Conservation (phyloP, 2,888 invertebrate species). For the Acleris literana region DNA sequence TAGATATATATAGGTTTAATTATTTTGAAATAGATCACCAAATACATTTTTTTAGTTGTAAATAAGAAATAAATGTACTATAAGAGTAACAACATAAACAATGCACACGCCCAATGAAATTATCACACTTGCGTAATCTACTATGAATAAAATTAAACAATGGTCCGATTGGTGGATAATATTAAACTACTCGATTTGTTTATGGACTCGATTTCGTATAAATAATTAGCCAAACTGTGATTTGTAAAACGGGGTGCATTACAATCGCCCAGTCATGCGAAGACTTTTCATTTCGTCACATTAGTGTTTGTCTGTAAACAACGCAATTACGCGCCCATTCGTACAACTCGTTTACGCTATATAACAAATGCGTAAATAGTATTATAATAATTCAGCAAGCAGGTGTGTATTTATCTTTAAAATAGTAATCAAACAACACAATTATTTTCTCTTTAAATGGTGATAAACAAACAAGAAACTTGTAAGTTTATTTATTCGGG, state of each 20-base stretch:
- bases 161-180: slow-evolving; percentile 2
- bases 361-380: neutral
- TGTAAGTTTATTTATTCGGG: slow-evolving; percentile 11
- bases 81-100: slow-evolving; percentile 27
- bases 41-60: too few species aligned
- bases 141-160: slow-evolving; percentile 20
- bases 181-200: neutral
- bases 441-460: neutral
- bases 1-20: too few species aligned
- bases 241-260: neutral
- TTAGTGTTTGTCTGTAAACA: slow-evolving; percentile 68
- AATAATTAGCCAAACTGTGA: neutral
- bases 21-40: too few species aligned
- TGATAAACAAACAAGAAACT: slow-evolving; percentile 42
- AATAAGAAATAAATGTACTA: slow-evolving; percentile 6
- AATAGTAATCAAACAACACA: too few species aligned
- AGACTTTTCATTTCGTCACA: slow-evolving; percentile 4
- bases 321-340: slow-evolving; percentile 68
- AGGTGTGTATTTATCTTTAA: too few species aligned
- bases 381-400: too few species aligned
- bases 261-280: slow-evolving; percentile 1
- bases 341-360: slow-evolving; percentile 42
- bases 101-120: slow-evolving; percentile 34
- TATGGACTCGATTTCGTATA: neutral
- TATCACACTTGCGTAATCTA: slow-evolving; percentile 33